Conservation (phyloP, 2,888 invertebrate genomes). For the Philereme transversata region DNA sequence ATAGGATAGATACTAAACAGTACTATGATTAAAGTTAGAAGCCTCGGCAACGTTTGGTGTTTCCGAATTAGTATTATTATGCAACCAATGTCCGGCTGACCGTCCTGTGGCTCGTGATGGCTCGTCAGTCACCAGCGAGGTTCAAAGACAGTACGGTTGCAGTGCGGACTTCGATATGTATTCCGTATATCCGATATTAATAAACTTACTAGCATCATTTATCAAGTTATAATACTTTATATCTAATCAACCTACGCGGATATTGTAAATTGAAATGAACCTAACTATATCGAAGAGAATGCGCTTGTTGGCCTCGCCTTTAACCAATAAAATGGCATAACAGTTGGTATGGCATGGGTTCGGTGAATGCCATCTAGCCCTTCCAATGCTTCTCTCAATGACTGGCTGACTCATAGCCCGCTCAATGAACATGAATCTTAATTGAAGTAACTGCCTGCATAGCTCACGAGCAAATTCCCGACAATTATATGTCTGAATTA, state of each 20-base stretch:
- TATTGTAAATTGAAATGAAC: slow-evolving; percentile 5
- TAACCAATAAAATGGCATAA: slow-evolving; percentile 19
- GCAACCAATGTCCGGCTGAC: too few species aligned
- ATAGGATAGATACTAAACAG: too few species aligned
- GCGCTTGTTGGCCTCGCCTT: slow-evolving; percentile 21
- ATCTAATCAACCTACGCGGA: slow-evolving; percentile 7
- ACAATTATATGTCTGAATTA: slow-evolving; percentile 37
- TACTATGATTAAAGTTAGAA: too few species aligned
- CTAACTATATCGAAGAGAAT: slow-evolving; percentile 13
- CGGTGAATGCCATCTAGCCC: slow-evolving; percentile 28
- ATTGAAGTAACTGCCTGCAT: slow-evolving; percentile 66
- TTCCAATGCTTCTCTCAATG: slow-evolving; percentile 69
- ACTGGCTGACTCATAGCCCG: slow-evolving; percentile 63
- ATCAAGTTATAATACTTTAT: neutral
- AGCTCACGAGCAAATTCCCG: slow-evolving; percentile 46
- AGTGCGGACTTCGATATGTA: neutral
- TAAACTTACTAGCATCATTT: too few species aligned
- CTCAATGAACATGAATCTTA: slow-evolving; percentile 77
- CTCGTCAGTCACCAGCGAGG: too few species aligned
- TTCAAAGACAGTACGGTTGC: too few species aligned
- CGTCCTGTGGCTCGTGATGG: too few species aligned
- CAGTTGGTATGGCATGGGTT: slow-evolving; percentile 34
- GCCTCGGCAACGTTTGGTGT: too few species aligned
- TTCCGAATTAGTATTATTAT: too few species aligned
- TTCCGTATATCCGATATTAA: neutral